Percentiles rank a stretch among this genome's conserved stretches.
These are phyloP conservation scores for Agonopterix heracliana DNA, from an alignment of 2,888 invertebrate genomes.

Conservation along the genomic window DNA sequence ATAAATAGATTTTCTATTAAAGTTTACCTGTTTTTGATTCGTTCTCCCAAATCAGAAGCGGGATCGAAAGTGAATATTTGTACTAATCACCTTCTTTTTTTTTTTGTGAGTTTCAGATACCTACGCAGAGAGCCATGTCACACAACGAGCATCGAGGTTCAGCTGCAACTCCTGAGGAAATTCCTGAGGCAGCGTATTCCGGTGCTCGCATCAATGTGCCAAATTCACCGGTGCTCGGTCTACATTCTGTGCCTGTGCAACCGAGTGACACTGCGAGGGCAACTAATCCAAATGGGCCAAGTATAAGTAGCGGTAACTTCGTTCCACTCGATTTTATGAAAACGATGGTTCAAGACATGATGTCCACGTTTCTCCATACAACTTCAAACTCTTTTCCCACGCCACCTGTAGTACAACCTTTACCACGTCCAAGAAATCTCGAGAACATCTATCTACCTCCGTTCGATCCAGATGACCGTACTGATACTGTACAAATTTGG, in stretches of 20 bases:
- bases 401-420: background rate
- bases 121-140: background rate
- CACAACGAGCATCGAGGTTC: background rate
- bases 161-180: background rate
- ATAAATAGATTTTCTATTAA: background rate
- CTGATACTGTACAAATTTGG: constrained; percentile 12
- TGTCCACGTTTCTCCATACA: constrained; percentile 3
- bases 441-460: constrained; percentile 12
- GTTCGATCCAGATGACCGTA: constrained; percentile 10
- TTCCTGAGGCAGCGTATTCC: background rate
- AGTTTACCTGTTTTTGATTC: background rate
- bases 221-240: background rate
- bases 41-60: background rate
- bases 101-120: background rate
- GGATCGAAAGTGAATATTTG: background rate
- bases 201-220: background rate
- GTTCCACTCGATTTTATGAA: constrained; percentile 11
- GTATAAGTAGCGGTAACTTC: constrained; percentile 1
- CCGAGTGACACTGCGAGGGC: background rate
- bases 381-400: background rate
- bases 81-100: background rate
- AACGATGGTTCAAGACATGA: constrained; percentile 11
- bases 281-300: background rate
- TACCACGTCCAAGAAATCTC: constrained; percentile 5
- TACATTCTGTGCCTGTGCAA: background rate